These are phyloP conservation scores for Diploscapter pachys DNA, from an alignment of 1,140 invertebrate species.

Conservation along the genomic window DNA sequence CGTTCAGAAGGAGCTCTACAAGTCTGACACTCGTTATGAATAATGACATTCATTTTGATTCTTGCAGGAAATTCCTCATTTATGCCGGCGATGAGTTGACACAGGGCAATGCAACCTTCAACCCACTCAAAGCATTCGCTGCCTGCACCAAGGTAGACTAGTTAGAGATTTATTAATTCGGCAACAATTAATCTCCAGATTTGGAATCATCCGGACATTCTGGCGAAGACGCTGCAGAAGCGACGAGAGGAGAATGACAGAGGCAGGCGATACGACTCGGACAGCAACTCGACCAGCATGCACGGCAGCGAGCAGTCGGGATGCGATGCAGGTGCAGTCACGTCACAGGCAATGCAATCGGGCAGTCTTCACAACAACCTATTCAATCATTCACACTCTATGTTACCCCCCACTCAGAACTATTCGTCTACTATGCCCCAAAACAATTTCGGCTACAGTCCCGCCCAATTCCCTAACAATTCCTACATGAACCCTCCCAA, in stretches of 20 bases:
- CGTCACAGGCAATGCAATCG: too few species aligned
- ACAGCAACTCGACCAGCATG: not conserved
- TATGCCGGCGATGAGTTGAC: conserved; percentile 71
- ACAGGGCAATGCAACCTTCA: conserved; percentile 72
- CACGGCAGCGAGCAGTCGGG: too few species aligned
- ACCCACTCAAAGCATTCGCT: conserved; percentile 94
- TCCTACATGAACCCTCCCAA: too few species aligned
- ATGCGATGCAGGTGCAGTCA: too few species aligned
- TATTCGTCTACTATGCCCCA: too few species aligned
- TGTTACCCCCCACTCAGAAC: not conserved
- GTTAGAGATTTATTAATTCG: conserved; percentile 17
- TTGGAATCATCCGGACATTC: conserved; percentile 97
- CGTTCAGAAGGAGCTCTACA: conserved; percentile 81
- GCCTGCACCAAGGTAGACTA: conserved; percentile 82
- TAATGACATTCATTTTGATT: conserved; percentile 8
- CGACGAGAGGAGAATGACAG: conserved; percentile 59
- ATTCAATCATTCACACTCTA: not conserved
- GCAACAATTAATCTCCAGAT: conserved; percentile 67
- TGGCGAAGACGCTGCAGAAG: conserved; percentile 75
- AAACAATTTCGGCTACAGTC: too few species aligned
- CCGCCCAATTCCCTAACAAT: too few species aligned
- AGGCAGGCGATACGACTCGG: conserved; percentile 15
- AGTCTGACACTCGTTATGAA: conserved; percentile 72
- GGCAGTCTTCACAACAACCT: too few species aligned
- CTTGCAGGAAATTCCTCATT: conserved; percentile 22